Base-by-base conservation (phyloP, 2,888 invertebrate species). In the Embidobia sp. region DNA sequence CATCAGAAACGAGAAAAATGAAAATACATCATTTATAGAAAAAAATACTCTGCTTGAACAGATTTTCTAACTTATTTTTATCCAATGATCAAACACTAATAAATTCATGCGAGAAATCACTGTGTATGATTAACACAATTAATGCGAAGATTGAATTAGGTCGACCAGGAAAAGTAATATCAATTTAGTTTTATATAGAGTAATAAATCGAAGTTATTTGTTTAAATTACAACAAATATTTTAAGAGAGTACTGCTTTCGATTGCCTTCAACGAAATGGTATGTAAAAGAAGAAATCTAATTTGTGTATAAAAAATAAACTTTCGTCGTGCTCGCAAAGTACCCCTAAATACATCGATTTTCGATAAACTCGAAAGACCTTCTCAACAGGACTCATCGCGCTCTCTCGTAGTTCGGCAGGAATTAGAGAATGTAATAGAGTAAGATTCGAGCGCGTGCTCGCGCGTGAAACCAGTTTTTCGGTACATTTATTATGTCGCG, bases 381-480 rank as follows among this genome's bases (percentile, higher is more conserved):
- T 53, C n/a, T 33, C 46, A 35, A 22, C 15, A 18, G 64, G 19
- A 19, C 27, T 76, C 49, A 59, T 61, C 61, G 35, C 44, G 44
- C 42, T 44, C 19, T 18, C 5, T 6, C 46, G 48, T 26, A 35
- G 55, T 61, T 69, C 37, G 46, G 11, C 49, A 33, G 76, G 77
- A 83, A 83, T 83, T 82, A 82, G 74, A 80, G 66, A 75, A 75
- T 61, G 79, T 78, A 78, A 81, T 74, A 63, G 79, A 77, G 51
- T 64, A 74, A 78, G 73, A 74, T 75, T 76, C 67, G 48, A 46
- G 79, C 79, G 77, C 78, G 82, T 80, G 82, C 80, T 81, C 79
- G 81, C 80, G 83, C 82, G 80, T 82, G 80, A 82, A 83, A 83
- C 82, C 79, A 81, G 77, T 81, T 81, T 82, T 80, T 81, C 77